These are phyloP conservation scores for Prostheceraeus crozeri DNA, from an alignment of 2,888 invertebrate species.

Conservation along the genomic window DNA sequence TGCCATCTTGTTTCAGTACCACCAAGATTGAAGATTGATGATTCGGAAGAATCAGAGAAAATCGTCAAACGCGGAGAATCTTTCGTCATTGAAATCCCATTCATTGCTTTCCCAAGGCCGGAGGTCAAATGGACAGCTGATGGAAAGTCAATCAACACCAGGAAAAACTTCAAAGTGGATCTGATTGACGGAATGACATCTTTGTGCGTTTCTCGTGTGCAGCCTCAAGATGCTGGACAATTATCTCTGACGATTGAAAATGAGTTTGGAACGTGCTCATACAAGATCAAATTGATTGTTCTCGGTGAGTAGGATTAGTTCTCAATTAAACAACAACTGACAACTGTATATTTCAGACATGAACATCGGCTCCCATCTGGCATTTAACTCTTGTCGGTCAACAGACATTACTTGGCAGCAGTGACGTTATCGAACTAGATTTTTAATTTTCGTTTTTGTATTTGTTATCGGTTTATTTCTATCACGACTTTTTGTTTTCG, in stretches of 20 bases:
- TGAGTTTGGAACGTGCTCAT: constrained; percentile 47
- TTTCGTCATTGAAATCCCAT: constrained; percentile 55
- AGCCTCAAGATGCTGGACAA: constrained; percentile 40
- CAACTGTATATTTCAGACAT: no score
- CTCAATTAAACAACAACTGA: no score
- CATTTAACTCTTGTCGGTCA: no score
- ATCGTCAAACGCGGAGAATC: constrained; percentile 49
- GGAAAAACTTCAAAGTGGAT: constrained; percentile 35
- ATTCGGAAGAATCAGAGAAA: background rate
- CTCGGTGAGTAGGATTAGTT: constrained; percentile 64
- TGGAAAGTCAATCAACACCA: constrained; percentile 1
- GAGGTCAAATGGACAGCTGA: constrained; percentile 22
- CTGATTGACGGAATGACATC: constrained; percentile 31
- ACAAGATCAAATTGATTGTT: constrained; percentile 50
- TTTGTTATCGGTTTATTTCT: no score
- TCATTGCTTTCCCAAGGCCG: constrained; percentile 41
- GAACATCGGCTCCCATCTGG: no score
- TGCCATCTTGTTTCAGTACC: constrained; percentile 8
- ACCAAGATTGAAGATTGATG: background rate
- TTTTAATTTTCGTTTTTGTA: no score
- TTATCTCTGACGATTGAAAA: constrained; percentile 49
- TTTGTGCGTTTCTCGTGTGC: constrained; percentile 21
- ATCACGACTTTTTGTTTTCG: no score
- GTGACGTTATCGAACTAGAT: no score
- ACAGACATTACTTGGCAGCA: no score